A percentile compares a stretch with the other conserved stretches of the same genome.
Evolutionary conservation across 2,888 invertebrate species (phyloP).

Genomic region (Synanthedon vespiformis): DNA sequence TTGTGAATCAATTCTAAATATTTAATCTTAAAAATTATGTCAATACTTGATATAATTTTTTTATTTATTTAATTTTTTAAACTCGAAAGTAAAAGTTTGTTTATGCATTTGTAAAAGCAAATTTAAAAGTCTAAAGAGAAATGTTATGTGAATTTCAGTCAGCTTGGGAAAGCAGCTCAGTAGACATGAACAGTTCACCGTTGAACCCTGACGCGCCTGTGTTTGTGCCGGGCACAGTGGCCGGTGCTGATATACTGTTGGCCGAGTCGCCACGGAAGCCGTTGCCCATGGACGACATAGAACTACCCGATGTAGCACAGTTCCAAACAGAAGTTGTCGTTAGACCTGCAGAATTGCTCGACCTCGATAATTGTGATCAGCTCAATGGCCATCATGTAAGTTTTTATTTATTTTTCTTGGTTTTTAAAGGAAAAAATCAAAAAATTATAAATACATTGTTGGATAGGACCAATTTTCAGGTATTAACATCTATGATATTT

Average conservation of each 20-base stretch:
- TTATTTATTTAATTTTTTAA: too few species aligned
- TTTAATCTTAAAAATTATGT: too few species aligned
- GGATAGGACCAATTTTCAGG: too few species aligned
- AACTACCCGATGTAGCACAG: conserved; percentile 71
- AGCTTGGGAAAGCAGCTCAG: conserved; percentile 61
- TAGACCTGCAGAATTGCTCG: conserved; percentile 72
- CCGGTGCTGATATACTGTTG: conserved; percentile 65
- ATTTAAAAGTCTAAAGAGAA: neutral
- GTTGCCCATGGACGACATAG: conserved; percentile 73
- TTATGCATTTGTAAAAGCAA: neutral
- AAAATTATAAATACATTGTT: too few species aligned
- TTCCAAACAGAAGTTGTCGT: conserved; percentile 74
- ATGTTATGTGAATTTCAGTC: conserved; percentile 35
- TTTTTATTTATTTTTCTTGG: conserved; percentile 3
- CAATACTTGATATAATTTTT: too few species aligned
- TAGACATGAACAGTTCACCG: conserved; percentile 81
- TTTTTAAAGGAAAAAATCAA: neutral
- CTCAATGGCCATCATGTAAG: conserved; percentile 70
- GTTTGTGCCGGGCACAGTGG: conserved; percentile 77
- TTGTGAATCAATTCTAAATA: too few species aligned
- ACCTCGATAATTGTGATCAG: conserved; percentile 64
- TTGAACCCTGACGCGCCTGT: conserved; percentile 89
- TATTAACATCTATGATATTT: too few species aligned
- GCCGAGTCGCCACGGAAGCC: conserved; percentile 82
- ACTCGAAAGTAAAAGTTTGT: neutral